A percentile compares a stretch with the other conserved stretches of the same genome.
phyloP scores from a whole-genome alignment of 1,140 invertebrate species.

The Rhynchophorus ferrugineus region DNA sequence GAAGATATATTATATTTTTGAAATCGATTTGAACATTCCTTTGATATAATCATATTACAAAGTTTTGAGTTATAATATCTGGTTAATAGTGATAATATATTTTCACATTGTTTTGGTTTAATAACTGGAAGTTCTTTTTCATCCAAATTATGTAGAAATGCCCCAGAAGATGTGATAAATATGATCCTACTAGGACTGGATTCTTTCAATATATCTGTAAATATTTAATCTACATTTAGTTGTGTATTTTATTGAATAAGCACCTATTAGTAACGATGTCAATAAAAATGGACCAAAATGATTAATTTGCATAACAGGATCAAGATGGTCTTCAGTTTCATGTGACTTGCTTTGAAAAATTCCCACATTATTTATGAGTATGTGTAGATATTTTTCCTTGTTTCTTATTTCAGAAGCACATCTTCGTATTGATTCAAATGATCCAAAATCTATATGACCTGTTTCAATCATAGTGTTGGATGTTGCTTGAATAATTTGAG shows the following conservation, averaged over 20 bases:
- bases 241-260: conserved; percentile 16
- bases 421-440: conserved; percentile 44
- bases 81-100: conserved; percentile 15
- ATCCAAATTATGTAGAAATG: conserved; percentile 24
- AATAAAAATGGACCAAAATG: conserved; percentile 60
- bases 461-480: conserved; percentile 20
- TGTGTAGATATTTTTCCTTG: conserved; percentile 49
- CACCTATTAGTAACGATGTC: conserved; percentile 51
- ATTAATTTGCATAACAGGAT: conserved; percentile 55
- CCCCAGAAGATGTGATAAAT: conserved; percentile 29
- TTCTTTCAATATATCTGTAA: conserved; percentile 38
- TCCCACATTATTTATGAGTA: conserved; percentile 62
- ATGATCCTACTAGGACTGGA: conserved; percentile 30
- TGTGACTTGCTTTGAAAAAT: conserved; percentile 36
- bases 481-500: conserved; percentile 34
- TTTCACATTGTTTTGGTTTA: conserved; percentile 8
- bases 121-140: conserved; percentile 19
- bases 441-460: conserved; percentile 42
- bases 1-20: conserved; percentile 38
- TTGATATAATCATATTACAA: conserved; percentile 33
- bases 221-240: conserved; percentile 15
- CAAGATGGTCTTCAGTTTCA: conserved; percentile 51
- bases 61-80: conserved; percentile 38
- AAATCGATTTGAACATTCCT: conserved; percentile 31
- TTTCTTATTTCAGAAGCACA: conserved; percentile 45